Evolutionary conservation across 1,140 invertebrate genomes (phyloP).

Genomic region (Lepidotrigona ventralis): DNA sequence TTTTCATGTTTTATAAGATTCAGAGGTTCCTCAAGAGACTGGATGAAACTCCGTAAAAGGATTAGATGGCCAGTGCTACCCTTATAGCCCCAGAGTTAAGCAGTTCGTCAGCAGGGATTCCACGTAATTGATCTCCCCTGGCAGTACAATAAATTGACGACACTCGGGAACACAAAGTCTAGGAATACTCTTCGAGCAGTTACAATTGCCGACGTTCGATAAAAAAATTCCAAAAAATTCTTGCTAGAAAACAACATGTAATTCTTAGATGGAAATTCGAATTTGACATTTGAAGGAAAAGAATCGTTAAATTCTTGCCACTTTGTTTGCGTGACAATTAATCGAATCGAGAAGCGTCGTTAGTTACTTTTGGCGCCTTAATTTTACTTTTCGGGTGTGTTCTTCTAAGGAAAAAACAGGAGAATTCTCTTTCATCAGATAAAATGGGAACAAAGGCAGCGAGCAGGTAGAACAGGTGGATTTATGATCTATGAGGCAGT

Average conservation of each 20-base stretch:
- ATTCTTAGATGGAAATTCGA: background rate
- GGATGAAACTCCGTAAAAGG: conserved; percentile 21
- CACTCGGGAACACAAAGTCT: background rate
- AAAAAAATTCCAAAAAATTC: background rate
- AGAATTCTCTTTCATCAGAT: background rate
- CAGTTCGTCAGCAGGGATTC: conserved; percentile 36
- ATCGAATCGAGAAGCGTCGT: too few species aligned
- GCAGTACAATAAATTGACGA: conserved; percentile 34
- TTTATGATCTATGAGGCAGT: conserved; percentile 16
- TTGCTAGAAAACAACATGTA: too few species aligned
- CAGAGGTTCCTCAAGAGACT: background rate
- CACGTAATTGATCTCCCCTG: conserved; percentile 42
- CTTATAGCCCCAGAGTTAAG: conserved; percentile 1
- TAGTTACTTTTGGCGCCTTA: background rate
- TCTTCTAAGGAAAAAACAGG: background rate
- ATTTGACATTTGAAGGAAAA: background rate
- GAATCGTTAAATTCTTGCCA: too few species aligned
- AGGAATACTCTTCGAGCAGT: conserved; percentile 19
- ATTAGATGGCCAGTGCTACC: conserved; percentile 19
- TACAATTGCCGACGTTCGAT: background rate
- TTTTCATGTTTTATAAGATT: conserved; percentile 20
- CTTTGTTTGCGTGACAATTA: too few species aligned
- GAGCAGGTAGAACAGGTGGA: background rate
- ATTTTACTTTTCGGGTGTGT: too few species aligned
- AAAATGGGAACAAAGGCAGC: background rate